A percentile compares a stretch with the other conserved stretches of the same genome.
Evolutionary conservation across 2,797 vertebrate species (phyloP).

Genomic region (Eidolon dupreanum): DNA sequence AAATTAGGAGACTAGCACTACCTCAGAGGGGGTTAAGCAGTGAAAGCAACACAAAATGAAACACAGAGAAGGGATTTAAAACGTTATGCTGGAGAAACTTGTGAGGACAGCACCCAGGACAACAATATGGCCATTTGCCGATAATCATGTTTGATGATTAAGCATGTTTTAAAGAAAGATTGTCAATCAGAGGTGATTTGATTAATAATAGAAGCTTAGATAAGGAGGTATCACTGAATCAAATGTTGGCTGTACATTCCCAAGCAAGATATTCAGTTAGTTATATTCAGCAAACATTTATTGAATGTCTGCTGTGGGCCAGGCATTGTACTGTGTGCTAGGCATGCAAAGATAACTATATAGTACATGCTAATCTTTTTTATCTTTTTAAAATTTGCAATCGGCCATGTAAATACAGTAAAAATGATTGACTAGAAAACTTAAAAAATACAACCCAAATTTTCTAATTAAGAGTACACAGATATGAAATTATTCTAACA

Average conservation of each 20-base stretch:
- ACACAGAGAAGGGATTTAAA: neutral
- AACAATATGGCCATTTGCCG: neutral
- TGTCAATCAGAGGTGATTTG: neutral
- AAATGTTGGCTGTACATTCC: neutral
- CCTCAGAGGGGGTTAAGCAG: neutral
- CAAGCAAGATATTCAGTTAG: neutral
- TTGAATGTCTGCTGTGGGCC: neutral
- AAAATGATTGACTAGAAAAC: neutral
- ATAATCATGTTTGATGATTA: neutral
- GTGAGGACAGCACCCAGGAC: neutral
- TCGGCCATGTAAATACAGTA: neutral
- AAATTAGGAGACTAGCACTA: neutral
- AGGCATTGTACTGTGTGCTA: rapidly evolving
- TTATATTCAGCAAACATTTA: neutral
- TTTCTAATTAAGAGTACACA: neutral
- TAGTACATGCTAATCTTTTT: neutral
- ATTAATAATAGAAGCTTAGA: neutral
- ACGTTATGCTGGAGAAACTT: neutral
- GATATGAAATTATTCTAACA: neutral
- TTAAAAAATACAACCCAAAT: neutral
- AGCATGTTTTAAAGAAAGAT: constrained; percentile 10
- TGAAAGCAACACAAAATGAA: neutral
- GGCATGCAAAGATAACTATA: neutral
- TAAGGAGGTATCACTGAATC: neutral
- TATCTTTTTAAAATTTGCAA: neutral